Evolutionary conservation across 1,140 invertebrate species (phyloP).

Genomic region (Hyles euphorbiae): DNA sequence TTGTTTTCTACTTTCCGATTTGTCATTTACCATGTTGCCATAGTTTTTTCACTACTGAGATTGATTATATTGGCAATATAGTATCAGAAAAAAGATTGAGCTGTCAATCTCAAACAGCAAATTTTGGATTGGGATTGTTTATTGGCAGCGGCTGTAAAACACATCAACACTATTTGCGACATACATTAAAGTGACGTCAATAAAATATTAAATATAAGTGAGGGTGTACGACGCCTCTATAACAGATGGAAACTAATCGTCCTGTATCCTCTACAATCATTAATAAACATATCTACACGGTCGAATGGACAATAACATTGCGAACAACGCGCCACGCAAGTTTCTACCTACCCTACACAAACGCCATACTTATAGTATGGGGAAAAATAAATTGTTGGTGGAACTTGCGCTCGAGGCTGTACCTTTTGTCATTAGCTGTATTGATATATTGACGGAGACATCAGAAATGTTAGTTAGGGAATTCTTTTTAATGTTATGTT

Average conservation of each 20-base stretch:
- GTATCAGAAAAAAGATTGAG: too few species aligned
- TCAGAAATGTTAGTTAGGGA: neutral
- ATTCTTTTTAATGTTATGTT: too few species aligned
- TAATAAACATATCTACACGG: constrained; percentile 45
- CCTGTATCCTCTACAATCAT: constrained; percentile 33
- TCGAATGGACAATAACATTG: constrained; percentile 35
- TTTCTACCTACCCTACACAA: neutral
- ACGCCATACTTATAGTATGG: neutral
- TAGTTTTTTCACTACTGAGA: too few species aligned
- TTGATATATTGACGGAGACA: constrained; percentile 38
- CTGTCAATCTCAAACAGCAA: too few species aligned
- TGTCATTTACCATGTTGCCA: too few species aligned
- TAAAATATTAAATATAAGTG: neutral
- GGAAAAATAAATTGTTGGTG: neutral
- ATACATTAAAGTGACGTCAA: too few species aligned
- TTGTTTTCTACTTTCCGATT: too few species aligned
- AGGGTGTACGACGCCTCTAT: constrained; percentile 25
- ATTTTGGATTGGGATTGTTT: too few species aligned
- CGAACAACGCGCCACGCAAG: constrained; percentile 7
- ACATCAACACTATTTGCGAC: too few species aligned
- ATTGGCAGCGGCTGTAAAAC: too few species aligned
- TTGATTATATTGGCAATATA: too few species aligned
- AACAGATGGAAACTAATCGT: constrained; percentile 47
- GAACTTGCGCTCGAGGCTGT: constrained; percentile 9
- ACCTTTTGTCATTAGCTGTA: constrained; percentile 39